Percentiles rank a stretch among this genome's conserved stretches.
phyloP scores from a whole-genome alignment of 2,888 invertebrate species.

The Drosophila borborema region DNA sequence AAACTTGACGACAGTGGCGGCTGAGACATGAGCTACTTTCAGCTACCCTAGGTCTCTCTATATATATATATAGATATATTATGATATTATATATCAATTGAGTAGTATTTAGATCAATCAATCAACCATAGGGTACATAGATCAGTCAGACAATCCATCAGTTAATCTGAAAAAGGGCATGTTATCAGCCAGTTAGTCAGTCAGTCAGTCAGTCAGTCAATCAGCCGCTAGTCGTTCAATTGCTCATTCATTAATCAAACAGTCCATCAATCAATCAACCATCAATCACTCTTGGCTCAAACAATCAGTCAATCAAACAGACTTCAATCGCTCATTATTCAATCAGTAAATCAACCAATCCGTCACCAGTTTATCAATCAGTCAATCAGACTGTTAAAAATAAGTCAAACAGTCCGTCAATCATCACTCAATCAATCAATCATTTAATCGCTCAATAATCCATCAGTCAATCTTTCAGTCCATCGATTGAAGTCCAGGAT shows the following conservation, averaged over 20 bases:
- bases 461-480: too few relatives aligned
- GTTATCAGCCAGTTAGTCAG: not conserved
- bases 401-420: not conserved
- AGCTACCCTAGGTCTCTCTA: not conserved
- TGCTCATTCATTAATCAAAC: not conserved
- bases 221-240: too few relatives aligned
- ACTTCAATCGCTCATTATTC: not conserved
- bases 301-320: not conserved
- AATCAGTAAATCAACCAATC: not conserved
- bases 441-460: not conserved
- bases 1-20: not conserved
- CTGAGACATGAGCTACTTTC: not conserved
- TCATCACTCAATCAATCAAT: not conserved
- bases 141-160: not conserved
- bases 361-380: not conserved
- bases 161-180: too few relatives aligned
- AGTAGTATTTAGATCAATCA: not conserved
- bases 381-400: too few relatives aligned
- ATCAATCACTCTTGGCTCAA: not conserved
- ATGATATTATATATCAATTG: not conserved
- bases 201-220: too few relatives aligned
- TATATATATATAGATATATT: not conserved
- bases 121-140: not conserved
- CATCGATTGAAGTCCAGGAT: too few relatives aligned
- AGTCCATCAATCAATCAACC: not conserved